phyloP scores from a whole-genome alignment of 1,140 invertebrate genomes.

The Orchesella cincta region DNA sequence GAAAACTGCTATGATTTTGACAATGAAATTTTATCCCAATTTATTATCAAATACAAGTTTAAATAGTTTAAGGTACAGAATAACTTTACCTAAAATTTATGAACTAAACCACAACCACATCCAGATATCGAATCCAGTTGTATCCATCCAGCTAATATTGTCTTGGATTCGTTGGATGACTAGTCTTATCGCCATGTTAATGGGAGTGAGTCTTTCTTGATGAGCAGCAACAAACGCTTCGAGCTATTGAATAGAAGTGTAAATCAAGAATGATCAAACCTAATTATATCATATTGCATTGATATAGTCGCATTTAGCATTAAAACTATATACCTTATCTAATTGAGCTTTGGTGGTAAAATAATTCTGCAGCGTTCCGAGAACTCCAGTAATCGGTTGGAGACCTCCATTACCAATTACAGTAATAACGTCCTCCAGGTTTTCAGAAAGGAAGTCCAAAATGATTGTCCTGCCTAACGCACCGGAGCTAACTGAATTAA shows the following conservation, averaged over 20 bases:
- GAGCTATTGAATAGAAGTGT: neutral
- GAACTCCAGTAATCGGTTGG: neutral
- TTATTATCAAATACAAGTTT: no score
- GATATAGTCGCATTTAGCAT: neutral
- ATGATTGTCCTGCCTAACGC: neutral
- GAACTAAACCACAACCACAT: conserved; percentile 15
- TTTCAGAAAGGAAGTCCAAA: neutral
- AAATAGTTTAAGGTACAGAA: no score
- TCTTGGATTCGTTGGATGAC: neutral
- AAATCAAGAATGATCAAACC: neutral
- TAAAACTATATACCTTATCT: conserved; percentile 3
- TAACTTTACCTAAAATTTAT: no score
- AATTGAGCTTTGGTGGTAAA: neutral
- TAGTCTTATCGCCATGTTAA: neutral
- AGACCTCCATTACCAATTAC: neutral
- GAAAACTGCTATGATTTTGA: no score
- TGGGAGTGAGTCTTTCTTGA: neutral
- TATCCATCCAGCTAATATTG: neutral
- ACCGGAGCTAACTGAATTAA: neutral
- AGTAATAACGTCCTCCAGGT: neutral
- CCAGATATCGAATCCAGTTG: neutral
- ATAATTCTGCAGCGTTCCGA: neutral
- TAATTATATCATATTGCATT: neutral
- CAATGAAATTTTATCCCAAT: no score
- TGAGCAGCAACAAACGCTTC: neutral